Evolutionary conservation across 2,888 invertebrate species (phyloP), one percentile per base, ranked within the genome.

Genomic region (Diabrotica balteata): DNA sequence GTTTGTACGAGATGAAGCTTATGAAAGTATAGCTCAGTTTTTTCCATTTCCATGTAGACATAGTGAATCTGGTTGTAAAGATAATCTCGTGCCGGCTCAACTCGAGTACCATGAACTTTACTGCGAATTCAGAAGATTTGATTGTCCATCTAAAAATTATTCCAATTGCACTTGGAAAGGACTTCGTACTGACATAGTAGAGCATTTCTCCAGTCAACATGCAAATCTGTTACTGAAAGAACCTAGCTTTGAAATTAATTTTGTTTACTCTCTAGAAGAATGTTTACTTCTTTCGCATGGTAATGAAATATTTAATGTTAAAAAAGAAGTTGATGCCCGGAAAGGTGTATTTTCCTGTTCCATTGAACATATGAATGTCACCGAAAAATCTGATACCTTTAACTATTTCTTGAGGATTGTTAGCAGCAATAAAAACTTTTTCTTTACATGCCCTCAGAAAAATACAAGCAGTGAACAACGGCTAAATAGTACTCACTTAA

Each of bases 111-210:
- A 82, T 63, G 82, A 82, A 71, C 63, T 60, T 9, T 73, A 61
- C 7, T 82, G 82, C 66, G 42, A 42, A 5, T 76, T 72, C 53
- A 74, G 76, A 58, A 73, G 70, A 32, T 78, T 79, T 54, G 70
- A 77, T 8, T 83, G 81, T 64, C 76, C 76, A 7, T 69, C 63
- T 11, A 72, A 69, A 50, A 69, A 50, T 53, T 72, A 71, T 49
- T 68, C 72, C 4, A 66, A 70, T 11, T 83, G 82, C 68, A 61
- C 76, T n/a, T 83, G 81, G 82, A 71, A 75, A 62, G 82, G 82
- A 11, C 65, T 71, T 6, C 65, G 72, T 8, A 66, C 61, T 22
- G 78, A 79, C n/a, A 54, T 82, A 1, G 63, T 71, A 52, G 68
- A 72, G 9, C 83, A 83, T 74, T 81, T 77, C 65, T 71, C 77